A percentile compares a stretch with the other conserved stretches of the same genome.
phyloP scores from a whole-genome alignment of 2,888 invertebrate genomes.

The Ypsolopha scabrella region DNA sequence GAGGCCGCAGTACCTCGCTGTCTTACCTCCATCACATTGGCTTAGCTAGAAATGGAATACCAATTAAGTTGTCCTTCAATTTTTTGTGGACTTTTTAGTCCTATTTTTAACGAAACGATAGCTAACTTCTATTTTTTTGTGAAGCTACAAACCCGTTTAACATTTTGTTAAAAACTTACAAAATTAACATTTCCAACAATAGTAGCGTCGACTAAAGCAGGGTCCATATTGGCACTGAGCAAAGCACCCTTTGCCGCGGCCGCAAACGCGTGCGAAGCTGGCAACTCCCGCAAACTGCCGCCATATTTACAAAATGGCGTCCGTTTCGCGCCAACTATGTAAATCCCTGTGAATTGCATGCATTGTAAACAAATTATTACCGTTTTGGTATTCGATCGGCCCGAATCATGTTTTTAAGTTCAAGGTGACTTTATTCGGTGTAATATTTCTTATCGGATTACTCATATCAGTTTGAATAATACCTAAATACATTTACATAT shows the following conservation, averaged over 20 bases:
- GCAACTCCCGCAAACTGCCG: constrained; percentile 40
- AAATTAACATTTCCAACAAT: constrained; percentile 50
- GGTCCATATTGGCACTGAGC: constrained; percentile 31
- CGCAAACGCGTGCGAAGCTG: constrained; percentile 46
- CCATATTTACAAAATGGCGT: constrained; percentile 57
- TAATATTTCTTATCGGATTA: constrained; percentile 9
- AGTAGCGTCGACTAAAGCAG: constrained; percentile 37
- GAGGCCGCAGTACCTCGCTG: constrained; percentile 88
- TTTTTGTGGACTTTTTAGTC: no score
- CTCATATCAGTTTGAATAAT: no score
- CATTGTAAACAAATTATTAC: neutral
- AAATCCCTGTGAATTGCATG: constrained; percentile 34
- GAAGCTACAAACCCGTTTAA: no score
- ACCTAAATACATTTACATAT: no score
- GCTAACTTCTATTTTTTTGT: no score
- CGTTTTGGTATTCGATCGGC: no score
- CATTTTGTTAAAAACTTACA: constrained; percentile 24
- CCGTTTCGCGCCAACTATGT: constrained; percentile 51
- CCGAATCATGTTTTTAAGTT: no score
- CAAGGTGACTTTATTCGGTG: neutral
- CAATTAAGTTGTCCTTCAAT: no score
- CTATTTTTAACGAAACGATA: no score
- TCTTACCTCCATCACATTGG: constrained; percentile 86
- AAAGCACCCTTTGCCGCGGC: constrained; percentile 48
- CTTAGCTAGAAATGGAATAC: constrained; percentile 65